Conservation (phyloP, 2,797 vertebrate genomes). For the Bradypus variegatus region DNA sequence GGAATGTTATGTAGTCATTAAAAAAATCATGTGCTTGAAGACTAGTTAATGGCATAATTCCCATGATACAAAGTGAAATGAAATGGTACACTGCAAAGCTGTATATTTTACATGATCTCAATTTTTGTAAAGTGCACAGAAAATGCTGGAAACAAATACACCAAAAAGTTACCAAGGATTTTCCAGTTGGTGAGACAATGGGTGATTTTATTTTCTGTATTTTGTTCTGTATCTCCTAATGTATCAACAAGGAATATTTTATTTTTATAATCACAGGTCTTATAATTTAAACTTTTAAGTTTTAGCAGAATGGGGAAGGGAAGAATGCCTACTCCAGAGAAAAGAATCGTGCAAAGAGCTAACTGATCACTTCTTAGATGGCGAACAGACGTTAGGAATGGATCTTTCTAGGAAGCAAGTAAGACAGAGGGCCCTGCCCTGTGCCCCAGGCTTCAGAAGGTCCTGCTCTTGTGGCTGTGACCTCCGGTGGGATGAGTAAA, state of each 20-base stretch:
- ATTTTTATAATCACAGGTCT: background rate
- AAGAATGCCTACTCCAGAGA: too few relatives aligned
- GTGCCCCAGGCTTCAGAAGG: too few relatives aligned
- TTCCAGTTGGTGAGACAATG: background rate
- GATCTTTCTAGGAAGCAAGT: too few relatives aligned
- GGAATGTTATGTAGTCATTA: background rate
- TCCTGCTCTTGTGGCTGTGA: too few relatives aligned
- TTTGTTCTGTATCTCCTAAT: background rate
- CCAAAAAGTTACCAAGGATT: background rate
- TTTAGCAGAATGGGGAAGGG: background rate
- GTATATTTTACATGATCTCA: background rate
- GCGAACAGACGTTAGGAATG: too few relatives aligned
- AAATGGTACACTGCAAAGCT: background rate
- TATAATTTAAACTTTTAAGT: background rate
- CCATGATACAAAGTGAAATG: background rate
- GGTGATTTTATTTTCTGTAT: background rate
- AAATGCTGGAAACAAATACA: background rate
- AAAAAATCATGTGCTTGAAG: background rate
- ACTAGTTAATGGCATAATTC: background rate
- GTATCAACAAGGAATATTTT: background rate
- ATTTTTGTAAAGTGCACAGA: background rate
- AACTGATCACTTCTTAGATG: too few relatives aligned
- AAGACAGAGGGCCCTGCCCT: too few relatives aligned
- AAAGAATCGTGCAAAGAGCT: too few relatives aligned
- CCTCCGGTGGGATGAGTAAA: too few relatives aligned